A percentile compares a stretch with the other conserved stretches of the same genome.
Conservation (phyloP, 2,888 invertebrate species). For the Ormyrus thymus region DNA sequence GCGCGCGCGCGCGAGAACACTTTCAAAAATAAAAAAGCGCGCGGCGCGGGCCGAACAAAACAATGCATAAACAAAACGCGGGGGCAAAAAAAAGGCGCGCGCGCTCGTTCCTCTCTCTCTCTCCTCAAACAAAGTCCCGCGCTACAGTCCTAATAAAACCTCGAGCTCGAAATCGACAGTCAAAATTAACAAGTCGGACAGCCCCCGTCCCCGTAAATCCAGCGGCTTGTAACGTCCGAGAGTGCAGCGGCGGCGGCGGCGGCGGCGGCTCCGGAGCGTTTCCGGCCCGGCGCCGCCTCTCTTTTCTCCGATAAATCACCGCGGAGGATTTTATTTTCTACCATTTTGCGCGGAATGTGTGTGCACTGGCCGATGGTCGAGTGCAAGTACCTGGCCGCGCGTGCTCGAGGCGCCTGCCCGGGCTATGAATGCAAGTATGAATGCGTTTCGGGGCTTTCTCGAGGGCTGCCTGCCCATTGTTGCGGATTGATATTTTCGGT, state of each 20-base stretch:
- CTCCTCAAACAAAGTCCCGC: slow-evolving; percentile 2
- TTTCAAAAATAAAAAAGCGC: not conserved
- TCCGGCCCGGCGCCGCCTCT: not conserved
- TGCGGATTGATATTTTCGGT: no score
- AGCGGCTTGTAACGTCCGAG: not conserved
- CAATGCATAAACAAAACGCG: not conserved
- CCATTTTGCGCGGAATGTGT: not conserved
- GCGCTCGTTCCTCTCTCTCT: not conserved
- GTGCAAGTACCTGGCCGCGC: no score
- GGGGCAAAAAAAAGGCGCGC: not conserved
- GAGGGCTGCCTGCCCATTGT: no score
- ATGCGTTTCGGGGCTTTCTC: no score
- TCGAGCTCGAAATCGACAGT: slow-evolving; percentile 20
- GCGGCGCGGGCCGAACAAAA: not conserved
- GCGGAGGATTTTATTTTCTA: slow-evolving; percentile 11
- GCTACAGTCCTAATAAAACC: no score
- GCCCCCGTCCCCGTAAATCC: slow-evolving; percentile 1
- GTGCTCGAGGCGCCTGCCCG: no score
- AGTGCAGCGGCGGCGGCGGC: not conserved
- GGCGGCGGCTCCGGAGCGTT: not conserved
- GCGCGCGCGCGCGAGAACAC: not conserved
- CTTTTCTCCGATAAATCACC: slow-evolving; percentile 27
- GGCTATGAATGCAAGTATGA: no score
- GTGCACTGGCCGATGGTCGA: no score
- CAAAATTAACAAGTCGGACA: slow-evolving; percentile 45